Conservation (phyloP, 1,140 invertebrate genomes). For the Bombus huntii region DNA sequence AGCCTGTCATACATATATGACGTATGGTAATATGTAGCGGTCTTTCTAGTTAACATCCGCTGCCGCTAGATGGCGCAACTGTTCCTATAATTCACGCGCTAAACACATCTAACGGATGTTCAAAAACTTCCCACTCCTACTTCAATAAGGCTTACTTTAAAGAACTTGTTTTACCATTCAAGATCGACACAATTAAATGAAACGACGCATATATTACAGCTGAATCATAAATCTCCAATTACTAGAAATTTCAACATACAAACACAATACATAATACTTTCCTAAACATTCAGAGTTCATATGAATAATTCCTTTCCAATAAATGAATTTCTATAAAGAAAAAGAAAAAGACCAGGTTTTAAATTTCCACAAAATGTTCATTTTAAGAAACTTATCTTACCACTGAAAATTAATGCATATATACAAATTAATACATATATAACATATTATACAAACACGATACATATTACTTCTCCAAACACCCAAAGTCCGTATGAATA, state of each 20-base stretch:
- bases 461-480: fast-evolving
- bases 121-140: neutral
- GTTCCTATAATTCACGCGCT: neutral
- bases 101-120: neutral
- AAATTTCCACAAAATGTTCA: neutral
- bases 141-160: neutral
- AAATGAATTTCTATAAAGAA: neutral
- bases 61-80: constrained; percentile 3
- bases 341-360: too few species aligned
- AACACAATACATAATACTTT: too few species aligned
- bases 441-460: too few species aligned
- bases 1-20: too few species aligned
- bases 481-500: too few species aligned
- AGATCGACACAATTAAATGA: neutral
- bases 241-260: neutral
- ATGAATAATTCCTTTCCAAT: neutral
- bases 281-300: too few species aligned
- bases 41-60: neutral
- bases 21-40: neutral
- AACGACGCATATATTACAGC: neutral
- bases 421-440: too few species aligned
- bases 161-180: neutral
- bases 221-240: neutral
- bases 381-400: too few species aligned
- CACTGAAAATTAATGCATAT: too few species aligned